A percentile compares a stretch with the other conserved stretches of the same genome.
Conservation (phyloP, 2,113 vertebrate genomes). For the Phoxinus phoxinus region DNA sequence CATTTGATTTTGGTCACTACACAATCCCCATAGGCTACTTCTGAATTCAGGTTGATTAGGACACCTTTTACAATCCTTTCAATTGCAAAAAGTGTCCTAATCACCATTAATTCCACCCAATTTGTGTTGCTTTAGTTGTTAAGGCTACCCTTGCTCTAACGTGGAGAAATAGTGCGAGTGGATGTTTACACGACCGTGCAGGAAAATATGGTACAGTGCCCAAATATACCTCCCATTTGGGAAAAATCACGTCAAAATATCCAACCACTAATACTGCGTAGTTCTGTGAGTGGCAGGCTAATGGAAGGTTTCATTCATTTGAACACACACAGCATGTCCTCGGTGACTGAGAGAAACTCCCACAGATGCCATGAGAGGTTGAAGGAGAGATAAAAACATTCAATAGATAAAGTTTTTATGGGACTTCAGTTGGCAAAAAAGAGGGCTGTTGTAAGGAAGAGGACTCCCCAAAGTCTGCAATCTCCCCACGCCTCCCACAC, state of each 20-base stretch:
- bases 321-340: conserved; percentile 4
- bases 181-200: not conserved
- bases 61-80: too few species aligned
- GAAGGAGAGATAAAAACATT: not conserved
- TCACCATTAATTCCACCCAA: not conserved
- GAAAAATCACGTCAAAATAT: conserved; percentile 50
- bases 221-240: conserved; percentile 32
- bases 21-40: not conserved
- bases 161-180: not conserved
- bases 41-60: too few species aligned
- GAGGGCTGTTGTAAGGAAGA: conserved; percentile 14
- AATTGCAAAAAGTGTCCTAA: too few species aligned
- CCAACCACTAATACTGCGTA: conserved; percentile 16
- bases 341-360: conserved; percentile 50
- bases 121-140: not conserved
- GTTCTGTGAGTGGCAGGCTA: conserved; percentile 49
- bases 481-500: conserved; percentile 74
- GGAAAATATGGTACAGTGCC: conserved; percentile 1
- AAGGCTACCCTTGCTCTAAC: not conserved
- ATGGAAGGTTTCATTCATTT: conserved; percentile 39
- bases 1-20: not conserved
- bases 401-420: not conserved
- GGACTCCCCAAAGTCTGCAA: not conserved
- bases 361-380: not conserved
- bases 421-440: not conserved